These are phyloP conservation scores for Clarias fuscus DNA, from an alignment of 2,797 vertebrate species.

Conservation along the genomic window DNA sequence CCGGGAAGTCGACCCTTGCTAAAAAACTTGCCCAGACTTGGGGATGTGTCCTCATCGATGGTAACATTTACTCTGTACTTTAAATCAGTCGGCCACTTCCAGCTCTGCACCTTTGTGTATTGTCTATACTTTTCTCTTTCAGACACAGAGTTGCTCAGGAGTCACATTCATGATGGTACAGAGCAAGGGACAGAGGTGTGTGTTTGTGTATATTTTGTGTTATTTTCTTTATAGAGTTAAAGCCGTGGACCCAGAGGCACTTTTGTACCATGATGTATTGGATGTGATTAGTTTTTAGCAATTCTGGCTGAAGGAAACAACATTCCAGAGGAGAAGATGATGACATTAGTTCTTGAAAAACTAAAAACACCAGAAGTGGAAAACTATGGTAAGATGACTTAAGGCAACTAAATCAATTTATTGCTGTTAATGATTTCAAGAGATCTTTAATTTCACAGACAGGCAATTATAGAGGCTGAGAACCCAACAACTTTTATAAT, in stretches of 20 bases:
- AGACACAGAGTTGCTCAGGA: slow-evolving; percentile 84
- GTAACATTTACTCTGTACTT: slow-evolving; percentile 67
- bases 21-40: slow-evolving; percentile 80
- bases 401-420: neutral
- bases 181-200: slow-evolving; percentile 80
- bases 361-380: slow-evolving; percentile 81
- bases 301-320: slow-evolving; percentile 77
- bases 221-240: neutral
- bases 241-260: neutral
- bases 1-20: slow-evolving; percentile 89
- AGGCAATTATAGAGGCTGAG: neutral
- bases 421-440: no score
- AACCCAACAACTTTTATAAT: neutral
- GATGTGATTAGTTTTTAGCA: slow-evolving; percentile 74
- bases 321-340: slow-evolving; percentile 81
- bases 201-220: neutral
- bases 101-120: neutral
- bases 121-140: slow-evolving; percentile 34
- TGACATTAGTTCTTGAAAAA: slow-evolving; percentile 81
- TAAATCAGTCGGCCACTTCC: neutral
- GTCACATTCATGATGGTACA: slow-evolving; percentile 74
- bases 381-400: slow-evolving; percentile 83
- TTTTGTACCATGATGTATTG: neutral
- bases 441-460: neutral
- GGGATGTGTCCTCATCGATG: slow-evolving; percentile 87